phyloP scores from a whole-genome alignment of 2,888 invertebrate species.

The Myopa testacea region DNA sequence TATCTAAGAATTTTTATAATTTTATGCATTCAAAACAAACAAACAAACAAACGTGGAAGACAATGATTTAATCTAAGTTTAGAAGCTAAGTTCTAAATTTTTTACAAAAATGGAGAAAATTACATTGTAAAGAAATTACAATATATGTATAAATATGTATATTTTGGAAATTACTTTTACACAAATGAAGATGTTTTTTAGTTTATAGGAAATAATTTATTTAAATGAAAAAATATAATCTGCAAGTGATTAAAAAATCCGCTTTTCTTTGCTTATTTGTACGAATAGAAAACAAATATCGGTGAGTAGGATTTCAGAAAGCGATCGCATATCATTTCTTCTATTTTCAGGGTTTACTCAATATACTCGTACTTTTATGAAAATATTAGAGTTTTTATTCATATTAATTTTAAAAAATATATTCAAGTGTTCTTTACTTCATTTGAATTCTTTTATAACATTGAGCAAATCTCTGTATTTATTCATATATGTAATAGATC shows the following conservation, averaged over 20 bases:
- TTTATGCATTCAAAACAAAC: conserved; percentile 32
- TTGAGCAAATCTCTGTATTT: too few species aligned
- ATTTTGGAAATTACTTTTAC: conserved; percentile 51
- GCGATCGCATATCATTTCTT: too few species aligned
- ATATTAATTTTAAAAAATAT: too few species aligned
- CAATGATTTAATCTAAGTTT: conserved; percentile 43
- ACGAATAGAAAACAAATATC: too few species aligned
- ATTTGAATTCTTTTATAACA: too few species aligned
- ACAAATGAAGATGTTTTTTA: conserved; percentile 60
- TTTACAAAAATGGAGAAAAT: conserved; percentile 4
- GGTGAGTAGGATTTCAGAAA: too few species aligned
- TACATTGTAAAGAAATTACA: background rate
- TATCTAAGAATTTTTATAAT: conserved; percentile 32
- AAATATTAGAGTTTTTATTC: too few species aligned
- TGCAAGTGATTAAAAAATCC: background rate
- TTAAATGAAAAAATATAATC: conserved; percentile 47
- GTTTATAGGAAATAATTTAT: conserved; percentile 61
- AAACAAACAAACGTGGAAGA: conserved; percentile 45
- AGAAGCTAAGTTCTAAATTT: conserved; percentile 27
- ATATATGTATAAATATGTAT: conserved; percentile 42
- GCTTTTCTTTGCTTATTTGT: background rate
- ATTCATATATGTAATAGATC: too few species aligned
- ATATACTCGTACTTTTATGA: too few species aligned
- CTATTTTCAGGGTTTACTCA: too few species aligned
- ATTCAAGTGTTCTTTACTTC: too few species aligned